Evolutionary conservation across 2,113 vertebrate genomes (phyloP).

Genomic region (Ascaphus truei): DNA sequence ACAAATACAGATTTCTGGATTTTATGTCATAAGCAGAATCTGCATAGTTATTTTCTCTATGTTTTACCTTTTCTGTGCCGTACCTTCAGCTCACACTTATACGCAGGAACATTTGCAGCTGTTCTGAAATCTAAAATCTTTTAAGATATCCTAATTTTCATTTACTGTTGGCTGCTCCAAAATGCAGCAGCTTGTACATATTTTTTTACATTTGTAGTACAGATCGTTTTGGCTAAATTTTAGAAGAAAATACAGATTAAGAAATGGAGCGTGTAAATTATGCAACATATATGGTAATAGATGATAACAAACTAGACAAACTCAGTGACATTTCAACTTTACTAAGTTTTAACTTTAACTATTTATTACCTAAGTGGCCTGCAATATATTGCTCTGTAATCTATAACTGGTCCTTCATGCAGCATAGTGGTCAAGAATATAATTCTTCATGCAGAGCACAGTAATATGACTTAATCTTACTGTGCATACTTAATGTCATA

Average conservation of each 20-base stretch:
- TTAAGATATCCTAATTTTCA: background rate
- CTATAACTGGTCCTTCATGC: background rate
- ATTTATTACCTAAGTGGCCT: background rate
- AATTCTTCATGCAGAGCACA: background rate
- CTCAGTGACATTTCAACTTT: background rate
- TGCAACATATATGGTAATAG: background rate
- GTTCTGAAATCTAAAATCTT: background rate
- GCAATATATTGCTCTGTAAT: background rate
- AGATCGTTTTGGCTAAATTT: background rate
- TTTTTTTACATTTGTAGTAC: background rate
- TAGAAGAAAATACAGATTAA: background rate
- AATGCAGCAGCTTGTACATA: background rate
- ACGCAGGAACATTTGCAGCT: background rate
- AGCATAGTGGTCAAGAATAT: background rate
- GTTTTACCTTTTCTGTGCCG: background rate
- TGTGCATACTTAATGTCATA: background rate
- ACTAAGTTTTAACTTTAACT: background rate
- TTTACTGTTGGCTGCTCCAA: background rate
- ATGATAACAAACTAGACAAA: background rate
- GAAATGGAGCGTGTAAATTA: background rate
- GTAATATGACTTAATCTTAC: background rate
- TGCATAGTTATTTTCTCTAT: background rate
- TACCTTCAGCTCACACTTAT: background rate
- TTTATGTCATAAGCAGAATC: background rate
- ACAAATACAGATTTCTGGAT: too few relatives aligned